These are phyloP conservation scores for Ardeotis arabs DNA, from an alignment of 2,113 vertebrate species.

Conservation along the genomic window DNA sequence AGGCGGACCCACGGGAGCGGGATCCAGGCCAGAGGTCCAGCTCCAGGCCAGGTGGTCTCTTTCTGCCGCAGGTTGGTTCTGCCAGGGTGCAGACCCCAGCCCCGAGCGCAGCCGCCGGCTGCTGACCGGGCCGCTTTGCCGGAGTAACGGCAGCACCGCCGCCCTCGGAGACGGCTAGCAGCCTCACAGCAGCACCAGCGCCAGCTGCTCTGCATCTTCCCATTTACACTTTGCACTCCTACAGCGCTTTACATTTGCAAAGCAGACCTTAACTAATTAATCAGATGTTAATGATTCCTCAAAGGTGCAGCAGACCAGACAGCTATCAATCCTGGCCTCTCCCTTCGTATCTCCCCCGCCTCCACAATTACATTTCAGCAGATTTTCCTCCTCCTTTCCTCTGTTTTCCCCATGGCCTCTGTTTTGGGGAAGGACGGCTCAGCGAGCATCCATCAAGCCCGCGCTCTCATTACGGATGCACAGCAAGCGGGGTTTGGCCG, in stretches of 20 bases:
- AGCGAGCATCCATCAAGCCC: constrained; percentile 6
- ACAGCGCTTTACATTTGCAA: background rate
- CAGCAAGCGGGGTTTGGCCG: background rate
- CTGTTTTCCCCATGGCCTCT: constrained; percentile 24
- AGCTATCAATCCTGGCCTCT: constrained; percentile 55
- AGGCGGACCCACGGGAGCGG: background rate
- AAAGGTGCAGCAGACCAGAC: constrained; percentile 53
- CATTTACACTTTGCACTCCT: background rate
- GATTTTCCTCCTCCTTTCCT: constrained; percentile 34
- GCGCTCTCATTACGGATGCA: background rate
- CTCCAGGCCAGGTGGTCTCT: background rate
- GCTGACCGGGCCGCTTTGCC: background rate
- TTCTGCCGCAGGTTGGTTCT: background rate
- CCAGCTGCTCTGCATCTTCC: background rate
- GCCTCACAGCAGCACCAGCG: too few species aligned
- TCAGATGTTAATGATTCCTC: constrained; percentile 70
- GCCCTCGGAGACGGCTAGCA: background rate
- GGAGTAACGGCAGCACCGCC: background rate
- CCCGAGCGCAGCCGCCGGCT: background rate
- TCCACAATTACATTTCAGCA: constrained; percentile 49
- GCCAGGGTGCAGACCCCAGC: background rate
- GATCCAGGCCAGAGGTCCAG: background rate
- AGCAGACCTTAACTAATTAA: constrained; percentile 60
- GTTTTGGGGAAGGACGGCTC: background rate
- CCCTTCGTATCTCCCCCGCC: constrained; percentile 27